Base-by-base conservation (phyloP, 2,888 invertebrate genomes). In the Dicyrtoma fusca region DNA sequence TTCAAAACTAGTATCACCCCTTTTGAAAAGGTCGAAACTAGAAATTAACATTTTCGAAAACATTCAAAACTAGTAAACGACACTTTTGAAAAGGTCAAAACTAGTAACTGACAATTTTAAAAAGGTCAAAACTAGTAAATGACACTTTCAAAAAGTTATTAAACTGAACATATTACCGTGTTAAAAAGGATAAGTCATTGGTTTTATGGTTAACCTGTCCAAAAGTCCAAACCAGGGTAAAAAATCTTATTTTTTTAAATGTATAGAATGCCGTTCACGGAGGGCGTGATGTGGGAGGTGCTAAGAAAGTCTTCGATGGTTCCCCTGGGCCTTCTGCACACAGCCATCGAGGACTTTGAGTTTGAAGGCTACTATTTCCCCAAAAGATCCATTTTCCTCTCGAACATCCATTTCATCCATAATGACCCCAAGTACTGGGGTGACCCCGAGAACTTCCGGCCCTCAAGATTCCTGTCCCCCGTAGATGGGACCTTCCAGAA, bases 271-370 rank as follows among this genome's bases (percentile, higher is more conserved):
- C 72, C 74, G 11, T 79, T 70, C 65, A 73, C 73, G 0, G 75
- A 78, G 64, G 76, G 76, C 4, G 74, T 75, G 25, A 79, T 79
- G 75, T 72, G 61, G 45, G 79, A 79, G 68, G 75, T 76, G 1
- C 42, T 79, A 21, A 17, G 79, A 34, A 78, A 77, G 57, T 76
- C 78, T 1, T 74, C 76, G 0, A 72, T 79, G 68, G 77, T 73
- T 14, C 75, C 72, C 1, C 47, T 72, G 14, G 75, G 72, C 17
- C 44, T 66, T 26, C 74, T 79, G 69, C 79, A 79, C 26, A 77
- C 79, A 6, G 74, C 77, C 3, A 66, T 78, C 4, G 75, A 75
- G 25, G 74, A 77, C 25, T 69, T 74, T 10, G 71, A 77, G 19
- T 79, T 75, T 47, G 72, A 77, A 49, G 76, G 76, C 6, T 79